These are phyloP conservation scores for Chaunax sp. DNA, from an alignment of 2,797 vertebrate genomes.

Conservation along the genomic window DNA sequence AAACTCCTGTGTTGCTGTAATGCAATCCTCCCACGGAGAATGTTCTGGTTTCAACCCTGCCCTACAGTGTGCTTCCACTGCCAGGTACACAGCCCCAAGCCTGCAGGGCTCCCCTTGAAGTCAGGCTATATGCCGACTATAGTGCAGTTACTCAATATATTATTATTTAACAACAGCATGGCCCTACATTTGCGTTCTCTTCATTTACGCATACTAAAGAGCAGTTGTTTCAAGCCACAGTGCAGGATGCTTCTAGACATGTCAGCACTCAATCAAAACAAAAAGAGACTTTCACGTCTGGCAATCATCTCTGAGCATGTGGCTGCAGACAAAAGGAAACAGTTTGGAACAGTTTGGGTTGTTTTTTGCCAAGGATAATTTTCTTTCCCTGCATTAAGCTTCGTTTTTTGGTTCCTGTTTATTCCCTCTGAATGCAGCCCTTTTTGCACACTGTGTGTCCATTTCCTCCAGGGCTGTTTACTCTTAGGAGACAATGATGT, in stretches of 20 bases:
- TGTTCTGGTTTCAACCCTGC: conserved; percentile 77
- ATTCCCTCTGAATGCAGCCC: conserved; percentile 41
- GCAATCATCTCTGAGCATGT: conserved; percentile 75
- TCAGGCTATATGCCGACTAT: conserved; percentile 56
- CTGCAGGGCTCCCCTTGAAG: conserved; percentile 73
- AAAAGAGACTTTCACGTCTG: conserved; percentile 71
- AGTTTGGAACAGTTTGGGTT: conserved; percentile 57
- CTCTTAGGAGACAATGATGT: conserved; percentile 26
- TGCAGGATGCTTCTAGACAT: conserved; percentile 70
- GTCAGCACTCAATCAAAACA: conserved; percentile 76
- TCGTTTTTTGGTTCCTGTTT: conserved; percentile 61
- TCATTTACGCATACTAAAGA: conserved; percentile 58
- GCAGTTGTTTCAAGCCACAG: conserved; percentile 53
- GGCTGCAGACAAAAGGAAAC: conserved; percentile 71
- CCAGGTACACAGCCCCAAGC: conserved; percentile 74
- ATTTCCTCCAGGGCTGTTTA: conserved; percentile 56
- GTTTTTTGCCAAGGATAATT: conserved; percentile 61
- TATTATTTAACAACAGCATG: conserved; percentile 67
- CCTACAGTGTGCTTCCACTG: conserved; percentile 70
- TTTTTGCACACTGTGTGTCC: conserved; percentile 22
- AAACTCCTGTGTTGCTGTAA: conserved; percentile 77
- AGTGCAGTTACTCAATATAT: conserved; percentile 60
- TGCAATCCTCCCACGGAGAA: conserved; percentile 73
- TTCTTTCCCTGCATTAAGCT: conserved; percentile 35
- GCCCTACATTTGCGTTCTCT: conserved; percentile 56